Evolutionary conservation across 2,113 vertebrate genomes (phyloP).

Genomic region (Tachysurus fulvidraco): DNA sequence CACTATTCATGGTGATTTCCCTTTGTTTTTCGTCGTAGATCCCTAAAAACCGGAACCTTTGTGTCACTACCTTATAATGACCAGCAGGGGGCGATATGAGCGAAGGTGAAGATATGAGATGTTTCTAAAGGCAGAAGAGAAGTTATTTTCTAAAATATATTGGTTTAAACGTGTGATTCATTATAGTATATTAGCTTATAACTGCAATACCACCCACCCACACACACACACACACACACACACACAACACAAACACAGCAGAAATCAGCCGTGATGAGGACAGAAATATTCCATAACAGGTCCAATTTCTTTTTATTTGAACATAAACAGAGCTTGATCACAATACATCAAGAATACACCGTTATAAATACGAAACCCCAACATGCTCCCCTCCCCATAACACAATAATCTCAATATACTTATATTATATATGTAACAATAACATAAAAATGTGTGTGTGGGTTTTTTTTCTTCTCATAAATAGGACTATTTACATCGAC

Average conservation of each 20-base stretch:
- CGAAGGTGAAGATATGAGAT: conserved; percentile 18
- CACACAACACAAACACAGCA: neutral
- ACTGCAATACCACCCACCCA: neutral
- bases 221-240: neutral
- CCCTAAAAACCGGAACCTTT: neutral
- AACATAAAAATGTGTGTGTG: conserved; percentile 64
- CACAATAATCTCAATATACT: conserved; percentile 56
- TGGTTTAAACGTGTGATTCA: neutral
- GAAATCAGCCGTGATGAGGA: neutral
- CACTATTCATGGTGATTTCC: neutral
- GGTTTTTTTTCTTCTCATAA: conserved; percentile 63
- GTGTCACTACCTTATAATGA: neutral
- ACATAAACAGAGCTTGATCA: conserved; percentile 43
- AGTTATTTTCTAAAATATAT: neutral
- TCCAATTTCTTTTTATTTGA: conserved; percentile 43
- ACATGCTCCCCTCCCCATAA: conserved; percentile 49
- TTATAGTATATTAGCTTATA: neutral
- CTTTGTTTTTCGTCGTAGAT: neutral
- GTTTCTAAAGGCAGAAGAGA: neutral
- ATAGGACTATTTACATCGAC: conserved; percentile 71
- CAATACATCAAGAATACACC: conserved; percentile 55
- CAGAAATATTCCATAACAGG: conserved; percentile 2
- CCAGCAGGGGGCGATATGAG: conserved; percentile 51
- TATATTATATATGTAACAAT: conserved; percentile 63
- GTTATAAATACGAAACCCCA: conserved; percentile 52